Conservation (phyloP, 2,797 vertebrate genomes). For the Gallinago nigripennis region DNA sequence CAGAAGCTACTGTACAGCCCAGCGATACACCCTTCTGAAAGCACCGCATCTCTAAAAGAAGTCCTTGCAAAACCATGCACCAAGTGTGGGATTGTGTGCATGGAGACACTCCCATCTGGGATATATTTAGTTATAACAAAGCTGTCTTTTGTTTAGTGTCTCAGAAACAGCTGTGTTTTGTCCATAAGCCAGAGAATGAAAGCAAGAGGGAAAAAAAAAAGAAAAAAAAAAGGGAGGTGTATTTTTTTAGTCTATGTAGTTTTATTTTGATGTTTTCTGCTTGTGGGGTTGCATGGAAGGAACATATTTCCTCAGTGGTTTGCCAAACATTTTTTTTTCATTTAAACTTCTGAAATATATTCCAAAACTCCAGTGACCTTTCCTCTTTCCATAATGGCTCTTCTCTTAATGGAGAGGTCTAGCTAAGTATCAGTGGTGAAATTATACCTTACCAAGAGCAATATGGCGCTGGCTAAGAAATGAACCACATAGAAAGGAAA, state of each 20-base stretch:
- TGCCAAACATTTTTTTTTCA: neutral
- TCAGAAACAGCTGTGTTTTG: slow-evolving; percentile 38
- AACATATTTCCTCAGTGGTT: neutral
- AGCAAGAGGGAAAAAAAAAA: neutral
- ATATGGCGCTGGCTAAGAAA: neutral
- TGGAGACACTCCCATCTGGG: slow-evolving; percentile 12
- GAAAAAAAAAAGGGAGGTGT: neutral
- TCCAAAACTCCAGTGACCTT: neutral
- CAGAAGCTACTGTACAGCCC: neutral
- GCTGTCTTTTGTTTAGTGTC: slow-evolving; percentile 27
- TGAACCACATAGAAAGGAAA: neutral
- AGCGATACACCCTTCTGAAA: neutral
- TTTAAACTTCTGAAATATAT: neutral
- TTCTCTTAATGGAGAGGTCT: neutral
- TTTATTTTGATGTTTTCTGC: neutral
- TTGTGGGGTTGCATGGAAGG: neutral
- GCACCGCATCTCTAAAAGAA: neutral
- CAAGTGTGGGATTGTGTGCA: neutral
- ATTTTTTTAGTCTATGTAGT: neutral
- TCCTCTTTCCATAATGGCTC: neutral
- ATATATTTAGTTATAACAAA: slow-evolving; percentile 38
- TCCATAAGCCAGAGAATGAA: neutral
- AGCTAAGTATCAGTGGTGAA: neutral
- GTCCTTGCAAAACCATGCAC: neutral
- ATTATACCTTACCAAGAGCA: neutral